Conservation (phyloP, 2,113 vertebrate genomes). For the Crotalus horridus region DNA sequence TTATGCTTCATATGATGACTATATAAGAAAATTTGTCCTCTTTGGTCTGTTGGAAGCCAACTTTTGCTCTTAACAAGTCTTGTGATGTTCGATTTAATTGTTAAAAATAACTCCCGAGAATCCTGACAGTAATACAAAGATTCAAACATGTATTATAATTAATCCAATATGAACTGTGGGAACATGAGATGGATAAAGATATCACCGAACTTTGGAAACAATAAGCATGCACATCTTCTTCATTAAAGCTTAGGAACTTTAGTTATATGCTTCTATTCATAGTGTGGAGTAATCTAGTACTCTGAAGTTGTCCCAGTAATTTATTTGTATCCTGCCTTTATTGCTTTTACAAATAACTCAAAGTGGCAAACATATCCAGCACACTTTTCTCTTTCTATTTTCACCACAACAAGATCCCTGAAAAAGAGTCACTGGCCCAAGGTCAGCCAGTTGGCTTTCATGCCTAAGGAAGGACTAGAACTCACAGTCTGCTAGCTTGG, state of each 20-base stretch:
- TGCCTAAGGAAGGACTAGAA: too few relatives aligned
- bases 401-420: too few relatives aligned
- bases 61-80: constrained; percentile 32
- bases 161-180: constrained; percentile 34
- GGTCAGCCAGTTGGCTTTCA: too few relatives aligned
- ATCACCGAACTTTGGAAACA: constrained; percentile 19
- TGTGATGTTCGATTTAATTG: constrained; percentile 28
- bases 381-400: too few relatives aligned
- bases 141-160: constrained; percentile 46
- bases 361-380: too few relatives aligned
- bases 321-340: too few relatives aligned
- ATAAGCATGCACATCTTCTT: neutral
- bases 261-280: neutral
- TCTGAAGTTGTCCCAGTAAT: neutral
- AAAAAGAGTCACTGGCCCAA: too few relatives aligned
- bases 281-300: neutral
- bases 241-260: constrained; percentile 13
- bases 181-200: constrained; percentile 19
- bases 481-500: too few relatives aligned
- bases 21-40: constrained; percentile 14
- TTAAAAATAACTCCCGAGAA: constrained; percentile 24
- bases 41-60: constrained; percentile 27
- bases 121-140: constrained; percentile 35
- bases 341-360: too few relatives aligned
- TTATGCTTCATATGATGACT: neutral